Percentiles rank a stretch among this genome's conserved stretches.
Evolutionary conservation across 1,140 invertebrate species (phyloP).

Genomic region (Reticulitermes speratus): DNA sequence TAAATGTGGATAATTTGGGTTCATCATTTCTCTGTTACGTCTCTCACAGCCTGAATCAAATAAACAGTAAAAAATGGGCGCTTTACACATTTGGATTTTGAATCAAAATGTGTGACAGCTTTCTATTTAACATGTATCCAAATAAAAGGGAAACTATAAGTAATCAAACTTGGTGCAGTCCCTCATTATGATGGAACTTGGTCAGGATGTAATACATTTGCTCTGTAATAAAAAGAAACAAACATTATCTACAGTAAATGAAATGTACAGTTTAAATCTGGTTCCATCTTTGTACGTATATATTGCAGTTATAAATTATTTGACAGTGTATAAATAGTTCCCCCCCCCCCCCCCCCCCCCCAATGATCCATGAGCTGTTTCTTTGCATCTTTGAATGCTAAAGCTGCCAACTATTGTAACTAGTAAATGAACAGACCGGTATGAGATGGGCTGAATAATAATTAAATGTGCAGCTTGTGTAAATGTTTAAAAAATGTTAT

Average conservation of each 20-base stretch:
- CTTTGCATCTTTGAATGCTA: neutral
- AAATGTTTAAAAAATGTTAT: neutral
- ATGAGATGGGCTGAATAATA: neutral
- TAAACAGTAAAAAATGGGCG: neutral
- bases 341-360: neutral
- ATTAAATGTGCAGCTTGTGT: constrained; percentile 4
- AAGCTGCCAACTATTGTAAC: neutral
- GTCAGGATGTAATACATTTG: neutral
- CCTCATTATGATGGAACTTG: neutral
- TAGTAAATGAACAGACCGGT: neutral
- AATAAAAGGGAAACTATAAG: no score
- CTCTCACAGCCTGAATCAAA: neutral
- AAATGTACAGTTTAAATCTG: constrained; percentile 13
- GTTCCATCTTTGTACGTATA: constrained; percentile 12
- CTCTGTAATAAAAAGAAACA: neutral
- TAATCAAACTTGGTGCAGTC: no score
- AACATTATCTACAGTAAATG: neutral
- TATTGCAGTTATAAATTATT: neutral
- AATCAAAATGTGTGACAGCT: no score
- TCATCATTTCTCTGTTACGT: neutral
- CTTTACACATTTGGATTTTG: neutral
- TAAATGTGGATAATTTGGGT: neutral
- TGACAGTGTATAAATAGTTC: neutral
- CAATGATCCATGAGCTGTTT: neutral
- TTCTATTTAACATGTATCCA: no score